phyloP scores from a whole-genome alignment of 2,113 vertebrate genomes.

The Corythoichthys intestinalis region DNA sequence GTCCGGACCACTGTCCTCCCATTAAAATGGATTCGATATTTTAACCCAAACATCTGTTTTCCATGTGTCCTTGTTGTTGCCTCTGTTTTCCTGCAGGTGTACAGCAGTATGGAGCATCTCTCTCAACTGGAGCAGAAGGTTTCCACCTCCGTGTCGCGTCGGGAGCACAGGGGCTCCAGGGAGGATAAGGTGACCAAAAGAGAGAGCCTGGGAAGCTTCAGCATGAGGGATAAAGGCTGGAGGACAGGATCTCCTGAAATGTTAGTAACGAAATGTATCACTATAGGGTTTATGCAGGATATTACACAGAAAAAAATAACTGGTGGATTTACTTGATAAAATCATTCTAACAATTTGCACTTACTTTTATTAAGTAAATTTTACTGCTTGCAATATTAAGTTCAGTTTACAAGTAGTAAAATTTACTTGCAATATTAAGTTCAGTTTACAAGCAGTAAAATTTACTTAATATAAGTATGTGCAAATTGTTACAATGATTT shows the following conservation, averaged over 20 bases:
- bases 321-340: too few species aligned
- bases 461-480: too few species aligned
- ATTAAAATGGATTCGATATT: not conserved
- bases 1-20: not conserved
- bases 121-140: constrained; percentile 87
- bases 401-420: too few species aligned
- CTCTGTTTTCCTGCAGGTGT: constrained; percentile 74
- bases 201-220: constrained; percentile 84
- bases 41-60: not conserved
- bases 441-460: too few species aligned
- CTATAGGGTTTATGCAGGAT: too few species aligned
- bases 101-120: constrained; percentile 91
- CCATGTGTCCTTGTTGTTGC: constrained; percentile 9
- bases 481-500: too few species aligned
- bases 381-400: too few species aligned
- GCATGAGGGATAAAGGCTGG: constrained; percentile 87
- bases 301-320: too few species aligned
- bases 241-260: constrained; percentile 88
- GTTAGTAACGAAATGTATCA: constrained; percentile 64
- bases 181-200: constrained; percentile 84
- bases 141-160: constrained; percentile 69
- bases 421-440: too few species aligned
- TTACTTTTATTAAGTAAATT: too few species aligned
- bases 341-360: too few species aligned
- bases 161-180: constrained; percentile 77